Evolutionary conservation across 2,113 vertebrate species (phyloP).

Genomic region (Ictalurus furcatus): DNA sequence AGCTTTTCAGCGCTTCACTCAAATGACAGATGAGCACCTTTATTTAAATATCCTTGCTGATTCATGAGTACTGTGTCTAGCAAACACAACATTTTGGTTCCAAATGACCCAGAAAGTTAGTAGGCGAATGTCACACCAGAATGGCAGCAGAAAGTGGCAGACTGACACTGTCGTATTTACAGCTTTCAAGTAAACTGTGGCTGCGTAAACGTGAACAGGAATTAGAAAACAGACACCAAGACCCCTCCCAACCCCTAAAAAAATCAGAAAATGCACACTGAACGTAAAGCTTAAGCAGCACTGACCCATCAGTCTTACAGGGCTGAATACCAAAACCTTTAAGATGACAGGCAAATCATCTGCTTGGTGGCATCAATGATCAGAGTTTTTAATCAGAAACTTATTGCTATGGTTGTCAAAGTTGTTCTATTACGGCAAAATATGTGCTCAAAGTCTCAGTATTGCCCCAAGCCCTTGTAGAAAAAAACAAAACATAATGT

Average conservation of each 20-base stretch:
- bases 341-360: background rate
- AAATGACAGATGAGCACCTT: constrained; percentile 42
- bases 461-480: background rate
- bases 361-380: background rate
- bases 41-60: constrained; percentile 28
- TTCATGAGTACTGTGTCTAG: constrained; percentile 1
- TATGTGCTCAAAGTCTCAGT: background rate
- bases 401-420: background rate
- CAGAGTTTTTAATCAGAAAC: background rate
- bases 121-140: background rate
- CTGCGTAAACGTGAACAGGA: background rate
- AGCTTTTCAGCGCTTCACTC: constrained; percentile 30
- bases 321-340: background rate
- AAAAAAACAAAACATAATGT: background rate
- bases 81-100: constrained; percentile 22
- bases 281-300: background rate
- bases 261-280: background rate
- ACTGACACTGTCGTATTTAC: background rate
- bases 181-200: background rate
- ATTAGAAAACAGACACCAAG: background rate
- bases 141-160: background rate
- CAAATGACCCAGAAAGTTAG: constrained; percentile 38
- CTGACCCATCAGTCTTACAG: background rate
- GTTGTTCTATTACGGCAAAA: background rate
- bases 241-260: background rate